Conservation (phyloP, 1,140 invertebrate species). For the Copidosoma floridanum region DNA sequence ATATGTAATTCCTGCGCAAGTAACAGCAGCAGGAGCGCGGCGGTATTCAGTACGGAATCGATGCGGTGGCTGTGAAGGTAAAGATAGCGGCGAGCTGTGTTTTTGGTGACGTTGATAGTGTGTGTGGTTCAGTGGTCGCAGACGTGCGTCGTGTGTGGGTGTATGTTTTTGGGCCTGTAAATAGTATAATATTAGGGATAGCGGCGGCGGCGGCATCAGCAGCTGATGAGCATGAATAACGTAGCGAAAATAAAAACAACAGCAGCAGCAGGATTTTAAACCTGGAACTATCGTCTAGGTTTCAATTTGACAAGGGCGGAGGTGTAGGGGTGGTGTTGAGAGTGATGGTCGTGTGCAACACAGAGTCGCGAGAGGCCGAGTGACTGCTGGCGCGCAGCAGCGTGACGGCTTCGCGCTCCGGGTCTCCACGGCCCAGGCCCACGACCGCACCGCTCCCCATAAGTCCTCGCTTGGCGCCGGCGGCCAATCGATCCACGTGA, state of each 20-base stretch:
- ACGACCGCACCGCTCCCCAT: constrained; percentile 25
- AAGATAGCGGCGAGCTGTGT: too few species aligned
- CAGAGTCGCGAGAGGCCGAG: constrained; percentile 67
- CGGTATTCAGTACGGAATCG: too few species aligned
- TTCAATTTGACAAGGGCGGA: constrained; percentile 46
- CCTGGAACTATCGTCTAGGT: not conserved
- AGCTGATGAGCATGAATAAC: too few species aligned
- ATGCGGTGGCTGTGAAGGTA: too few species aligned
- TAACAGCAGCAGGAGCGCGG: too few species aligned
- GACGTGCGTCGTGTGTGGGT: too few species aligned
- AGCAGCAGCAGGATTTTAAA: not conserved
- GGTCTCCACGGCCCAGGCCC: constrained; percentile 39
- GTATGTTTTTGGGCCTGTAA: too few species aligned
- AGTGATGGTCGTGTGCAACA: constrained; percentile 56
- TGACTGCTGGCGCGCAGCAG: constrained; percentile 66
- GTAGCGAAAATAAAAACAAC: too few species aligned
- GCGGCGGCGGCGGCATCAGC: not conserved
- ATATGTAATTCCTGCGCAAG: too few species aligned
- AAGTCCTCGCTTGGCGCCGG: constrained; percentile 18
- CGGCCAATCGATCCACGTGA: not conserved
- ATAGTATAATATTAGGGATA: too few species aligned
- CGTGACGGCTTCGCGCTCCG: constrained; percentile 67
- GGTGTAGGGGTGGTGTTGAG: constrained; percentile 48
- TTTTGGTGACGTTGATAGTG: too few species aligned
- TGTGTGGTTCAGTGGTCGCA: too few species aligned